These are phyloP conservation scores for Gallinago media DNA, from an alignment of 2,113 vertebrate species.

Conservation along the genomic window DNA sequence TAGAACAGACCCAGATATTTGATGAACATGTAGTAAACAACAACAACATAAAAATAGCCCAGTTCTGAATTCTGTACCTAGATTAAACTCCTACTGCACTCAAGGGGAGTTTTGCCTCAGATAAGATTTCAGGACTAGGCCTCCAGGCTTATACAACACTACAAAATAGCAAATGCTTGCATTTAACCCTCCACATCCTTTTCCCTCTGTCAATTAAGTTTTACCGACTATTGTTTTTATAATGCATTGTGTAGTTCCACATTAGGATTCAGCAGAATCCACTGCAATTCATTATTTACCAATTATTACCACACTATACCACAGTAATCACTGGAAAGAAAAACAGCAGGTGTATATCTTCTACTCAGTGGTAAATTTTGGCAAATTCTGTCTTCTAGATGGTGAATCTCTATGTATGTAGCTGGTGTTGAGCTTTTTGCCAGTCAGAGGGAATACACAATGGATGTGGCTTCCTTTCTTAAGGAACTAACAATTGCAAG, in stretches of 20 bases:
- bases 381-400: background rate
- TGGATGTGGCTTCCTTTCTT: slow-evolving; percentile 62
- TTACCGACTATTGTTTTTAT: background rate
- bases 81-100: slow-evolving; percentile 46
- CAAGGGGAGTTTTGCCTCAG: slow-evolving; percentile 47
- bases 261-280: background rate
- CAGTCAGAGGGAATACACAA: slow-evolving; percentile 23
- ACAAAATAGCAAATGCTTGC: slow-evolving; percentile 20
- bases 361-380: slow-evolving; percentile 7
- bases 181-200: slow-evolving; percentile 41
- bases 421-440: background rate
- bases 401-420: background rate
- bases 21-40: slow-evolving; percentile 35
- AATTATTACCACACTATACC: background rate
- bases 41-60: slow-evolving; percentile 14
- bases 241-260: background rate
- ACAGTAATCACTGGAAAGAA: background rate
- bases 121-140: slow-evolving; percentile 69
- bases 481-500: slow-evolving; percentile 57
- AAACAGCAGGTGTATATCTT: background rate
- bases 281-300: slow-evolving; percentile 9
- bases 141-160: background rate
- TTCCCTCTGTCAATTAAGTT: slow-evolving; percentile 11
- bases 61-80: slow-evolving; percentile 66
- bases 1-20: slow-evolving; percentile 10